Evolutionary conservation across 2,113 vertebrate genomes (phyloP), one percentile per base, ranked within the genome.

Genomic region (Pantherophis guttatus): DNA sequence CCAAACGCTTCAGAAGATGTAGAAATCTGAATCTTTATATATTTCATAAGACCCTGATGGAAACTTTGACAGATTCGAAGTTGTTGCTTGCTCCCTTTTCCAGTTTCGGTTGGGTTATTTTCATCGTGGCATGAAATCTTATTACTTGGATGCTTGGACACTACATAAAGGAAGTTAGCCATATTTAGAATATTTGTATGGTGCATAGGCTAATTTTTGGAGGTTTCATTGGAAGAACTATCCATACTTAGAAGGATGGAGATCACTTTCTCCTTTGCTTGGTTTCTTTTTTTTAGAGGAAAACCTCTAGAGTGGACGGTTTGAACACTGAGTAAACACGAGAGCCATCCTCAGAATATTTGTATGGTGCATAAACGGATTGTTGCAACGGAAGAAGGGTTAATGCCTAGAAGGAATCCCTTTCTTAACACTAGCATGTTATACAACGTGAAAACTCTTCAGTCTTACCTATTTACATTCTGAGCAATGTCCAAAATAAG

Each of bases 371-470:
- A 70, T 86, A 95, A 50, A 1, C 55, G 53, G 17, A 54, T 23
- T 87, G 39, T 23, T 23, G 90, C 19, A 86, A 93, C 75, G 87
- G 90, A 94, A 54, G 92, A 92, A 95, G 85, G 54, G 92, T 95
- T 3, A 81, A 44, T 23, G 33, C 29, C 0, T 0, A 91, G 91
- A 95, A 95, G 17, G 17, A 91, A 0, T 24, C 26, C 10, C 75
- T 94, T 94, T 93, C 48, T 39, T 87, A 95, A 94, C 86, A 57
- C 86, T 39, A 55, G 90, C 91, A 92, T 0, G 52, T 94, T 87
- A 93, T 90, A 44, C 50, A 90, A 92, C 75, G 93, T 93, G 93
- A 92, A 96, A 94, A 94, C 94, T 93, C 87, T 93, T 94, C 91
- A 86, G 15, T 53, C 86, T 95, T 95, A 65, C 88, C 1, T 50